Evolutionary conservation across 2,113 vertebrate genomes (phyloP), one percentile per base, ranked within the genome.

Genomic region (Marmota monax): DNA sequence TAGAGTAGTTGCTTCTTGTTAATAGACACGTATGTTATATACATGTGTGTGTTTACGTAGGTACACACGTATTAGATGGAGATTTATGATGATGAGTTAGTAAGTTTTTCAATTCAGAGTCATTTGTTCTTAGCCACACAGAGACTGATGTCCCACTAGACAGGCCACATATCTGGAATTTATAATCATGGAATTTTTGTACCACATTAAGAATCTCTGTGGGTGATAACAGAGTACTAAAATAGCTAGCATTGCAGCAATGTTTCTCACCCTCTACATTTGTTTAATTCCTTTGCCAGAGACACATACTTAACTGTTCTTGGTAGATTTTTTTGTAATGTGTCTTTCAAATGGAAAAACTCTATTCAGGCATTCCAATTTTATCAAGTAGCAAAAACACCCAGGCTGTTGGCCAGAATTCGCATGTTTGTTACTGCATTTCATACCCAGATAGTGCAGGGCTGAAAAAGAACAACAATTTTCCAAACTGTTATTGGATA

Each of bases 361-460:
- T 88, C 56, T 90, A 88, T 84, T 92, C 42, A 90, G 88, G 84
- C 80, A 96, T 96, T 97, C 90, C 94, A 97, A 51, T 96, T 96
- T 97, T 94, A 97, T 97, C 94, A 96, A 97, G 88, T 94, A 96
- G 96, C 97, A 96, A 96, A 97, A 96, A 96, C 85, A 96, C 23
- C 23, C 88, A 92, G 90, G 94, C 94, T 92, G 74, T 70, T 85
- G 82, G 92, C 95, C 94, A 95, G 88, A 95, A 96, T 94, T 88
- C 94, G 23, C 56, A 42, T 96, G 82, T 91, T 96, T 97, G 90
- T 96, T 78, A 72, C 67, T 92, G 65, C 73, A 79, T 95, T 92
- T 88, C 78, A 77, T 93, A 82, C 61, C 65, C 65, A 91, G 89
- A 84, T 84, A 95, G 77, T 22, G 63, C 91, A 72, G 53, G 51